Evolutionary conservation across 2,888 invertebrate species (phyloP), one percentile per base, ranked within the genome.

Genomic region (Eupithecia tripunctaria): DNA sequence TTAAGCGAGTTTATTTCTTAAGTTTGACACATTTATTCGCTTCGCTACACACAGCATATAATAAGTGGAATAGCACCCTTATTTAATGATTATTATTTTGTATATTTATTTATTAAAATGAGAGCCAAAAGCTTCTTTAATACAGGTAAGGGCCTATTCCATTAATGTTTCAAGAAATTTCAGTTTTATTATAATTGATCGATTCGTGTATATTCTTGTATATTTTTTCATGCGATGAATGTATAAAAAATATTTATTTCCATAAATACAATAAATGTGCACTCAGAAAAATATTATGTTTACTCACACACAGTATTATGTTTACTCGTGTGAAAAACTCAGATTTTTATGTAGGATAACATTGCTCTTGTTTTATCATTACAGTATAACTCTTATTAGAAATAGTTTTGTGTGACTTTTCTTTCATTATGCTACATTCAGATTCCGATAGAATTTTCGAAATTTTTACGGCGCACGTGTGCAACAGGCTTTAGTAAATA

Each of bases 401-500:
- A 38, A 38, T n/a, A 38, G 38, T 38, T 36, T 36, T 36, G 1
- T 32, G 4, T 6, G 7, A 6, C 29, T 4, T 29, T 43, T 43
- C 0, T 18, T n/a, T n/a, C n/a, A n/a, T n/a, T n/a, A n/a, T n/a
- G 43, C 47, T n/a, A 47, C n/a, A 47, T 51, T 21, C n/a, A 43
- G 43, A 43, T 43, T 43, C 1, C 1, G 7, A 8, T n/a, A 8
- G 43, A 47, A 3, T 56, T 56, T 21, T 56, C 14, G 25, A 5
- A 25, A 56, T 0, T 21, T 51, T 51, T 12, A 12, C 25, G 14
- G 2, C 4, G 56, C 14, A 25, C 21, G 56, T 56, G 56, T 56
- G 56, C 12, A 14, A 47, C 8, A 21, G 51, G 47, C 68, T 59
- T 70, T 67, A 51, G 64, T 60, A 73, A 63, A 68, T 67, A 70